Evolutionary conservation across 2,888 invertebrate species (phyloP), one percentile per base, ranked within the genome.

Genomic region (Synanthedon formicaeformis): DNA sequence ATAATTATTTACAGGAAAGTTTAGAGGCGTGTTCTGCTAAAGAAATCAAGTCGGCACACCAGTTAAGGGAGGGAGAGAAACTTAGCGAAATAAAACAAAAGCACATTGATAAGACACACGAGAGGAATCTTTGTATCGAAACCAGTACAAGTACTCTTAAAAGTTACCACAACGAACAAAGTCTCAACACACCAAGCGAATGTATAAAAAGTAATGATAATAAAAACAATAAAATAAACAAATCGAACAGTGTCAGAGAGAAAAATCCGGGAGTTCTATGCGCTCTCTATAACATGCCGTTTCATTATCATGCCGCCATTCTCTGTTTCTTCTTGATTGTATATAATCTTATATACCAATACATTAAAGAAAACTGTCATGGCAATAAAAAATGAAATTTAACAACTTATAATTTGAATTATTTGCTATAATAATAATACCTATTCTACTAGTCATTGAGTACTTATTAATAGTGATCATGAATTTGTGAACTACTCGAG

Each of bases 301-400:
- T 83, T 70, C 88, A 88, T 74, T 88, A 88, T 74, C 87, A 88
- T 65, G 87, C 88, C 63, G 79, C 80, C 58, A 81, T 88, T 65
- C 60, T 88, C 64, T 88, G 88, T 78, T 76, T 86, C 65, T 67
- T 88, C 63, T 78, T 88, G 73, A 85, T 88, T 78, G 75, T 86
- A 76, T 88, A 88, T 78, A 88, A 88, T 73, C 76, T 88, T 65
- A 67, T 83, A 63, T 81, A 81, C 75, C 88, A 87, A 66, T 84
- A 88, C 63, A 74, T 83, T 71, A 87, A 87, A 71, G 77, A 84
- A 71, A 81, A 83, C 66, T 79, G 75, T 73, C 71, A 78, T 61
- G 70, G 66, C 58, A 75, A 68, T 65, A 69, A 63, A 70, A 72
- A 73, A 66, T 66, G 60, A 56, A 34, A 45, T 50, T 40, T 27